Evolutionary conservation across 2,113 vertebrate genomes (phyloP), one percentile per base, ranked within the genome.

Genomic region (Pavo muticus): DNA sequence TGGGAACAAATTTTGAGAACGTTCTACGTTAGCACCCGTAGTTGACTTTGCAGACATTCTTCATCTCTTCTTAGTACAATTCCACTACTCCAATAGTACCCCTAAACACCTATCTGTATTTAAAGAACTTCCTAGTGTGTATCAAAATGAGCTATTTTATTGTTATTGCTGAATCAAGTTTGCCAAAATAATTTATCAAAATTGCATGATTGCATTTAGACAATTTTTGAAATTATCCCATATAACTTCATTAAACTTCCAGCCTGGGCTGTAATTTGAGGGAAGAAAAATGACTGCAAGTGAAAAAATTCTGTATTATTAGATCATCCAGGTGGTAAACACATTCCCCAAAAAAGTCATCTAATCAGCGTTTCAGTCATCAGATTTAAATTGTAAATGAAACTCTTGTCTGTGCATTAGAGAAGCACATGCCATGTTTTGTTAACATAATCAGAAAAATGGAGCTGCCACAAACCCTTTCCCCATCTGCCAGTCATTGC

Each of bases 391-490:
- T 92, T 92, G 84, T 95, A 97, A 98, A 97, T 96, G 88, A 96
- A 97, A 95, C 81, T 2, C 6, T 91, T 94, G 95, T 96, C 84
- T 30, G 19, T 64, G 92, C 70, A 69, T 97, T 97, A 97, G 91
- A 95, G 97, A 97, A 98, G 76, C 82, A 93, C 93, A 95, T 95
- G 97, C 95, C 97, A 94, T 90, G 81, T 97, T 98, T 97, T 98
- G 98, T 98, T 98, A 98, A 97, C 97, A 98, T 97, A 98, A 97
- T 97, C 97, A 97, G 96, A 98, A 97, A 97, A 98, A 98, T 88
- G 82, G 95, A 98, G 93, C 95, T 97, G 96, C 97, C 96, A 95
- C 93, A 95, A 97, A 94, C 65, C 60, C 96, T 97, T 97, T 97
- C 84, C 70, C 96, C 94, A 97, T 97, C 97, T 98, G 98, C 95